Base-by-base conservation (phyloP, 2,113 vertebrate species). In the Colossoma macropomum region DNA sequence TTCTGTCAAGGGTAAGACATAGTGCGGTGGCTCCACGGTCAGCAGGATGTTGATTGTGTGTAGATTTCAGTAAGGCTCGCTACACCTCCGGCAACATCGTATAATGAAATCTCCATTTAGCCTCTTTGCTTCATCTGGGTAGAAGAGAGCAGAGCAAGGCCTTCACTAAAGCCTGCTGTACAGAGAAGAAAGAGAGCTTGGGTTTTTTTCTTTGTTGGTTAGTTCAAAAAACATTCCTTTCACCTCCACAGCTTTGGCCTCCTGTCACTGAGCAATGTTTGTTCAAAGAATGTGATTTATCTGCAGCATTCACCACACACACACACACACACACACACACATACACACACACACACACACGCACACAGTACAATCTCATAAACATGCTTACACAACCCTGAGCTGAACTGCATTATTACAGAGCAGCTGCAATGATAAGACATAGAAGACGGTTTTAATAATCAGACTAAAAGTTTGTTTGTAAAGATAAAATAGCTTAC, bases 211-310 rank as follows among this genome's bases (percentile, higher is more conserved):
- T 81, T 73, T 69, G 69, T 83, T 80, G 71, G 68, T 83, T 75
- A 76, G 83, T 79, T 76, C 75, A 79, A 71, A 82, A 78, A 87
- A 65, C 75, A 77, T 84, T 84, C 75, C 79, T 72, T 83, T 87
- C 76, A 45, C 79, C 79, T 81, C 79, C 59, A 54, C 54, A 48
- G 66, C 73, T 60, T 54, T 71, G 54, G 70, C 65, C 60, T 85
- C 21, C 89, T 90, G 87, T 90, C 90, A 90, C 86, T 90, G 52
- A 90, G 92, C 91, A 85, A 79, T 91, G 89, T 91, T 92, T 92
- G 89, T 85, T 91, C 87, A 87, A 89, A 85, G 87, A 69, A 87
- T 71, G 62, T 91, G 88, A 91, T 88, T 91, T 84, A 89, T 86
- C 75, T 80, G 27, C 73, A 56, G n/a, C 70, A 23, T n/a, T 34